Conservation (phyloP, 2,888 invertebrate genomes). For the Xanthorhoe designata region DNA sequence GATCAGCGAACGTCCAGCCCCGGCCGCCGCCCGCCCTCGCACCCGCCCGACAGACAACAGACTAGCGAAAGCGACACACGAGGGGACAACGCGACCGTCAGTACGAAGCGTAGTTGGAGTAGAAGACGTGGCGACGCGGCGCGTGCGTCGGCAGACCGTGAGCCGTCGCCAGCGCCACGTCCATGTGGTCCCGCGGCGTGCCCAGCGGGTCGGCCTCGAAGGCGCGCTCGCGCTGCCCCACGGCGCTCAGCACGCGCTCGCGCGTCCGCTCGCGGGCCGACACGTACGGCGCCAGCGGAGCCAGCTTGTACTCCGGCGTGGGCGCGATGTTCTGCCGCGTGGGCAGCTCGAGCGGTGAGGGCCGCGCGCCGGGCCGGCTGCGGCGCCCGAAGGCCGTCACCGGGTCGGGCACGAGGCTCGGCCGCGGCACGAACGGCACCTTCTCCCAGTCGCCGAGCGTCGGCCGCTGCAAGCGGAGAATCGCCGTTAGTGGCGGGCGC, state of each 20-base stretch:
- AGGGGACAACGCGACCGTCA: slow-evolving; percentile 61
- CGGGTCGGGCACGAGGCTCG: slow-evolving; percentile 93
- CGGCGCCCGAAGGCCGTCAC: slow-evolving; percentile 93
- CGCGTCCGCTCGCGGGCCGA: slow-evolving; percentile 88
- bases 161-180: slow-evolving; percentile 86
- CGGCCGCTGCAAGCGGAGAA: slow-evolving; percentile 89
- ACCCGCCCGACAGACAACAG: slow-evolving; percentile 60
- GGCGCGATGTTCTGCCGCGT: slow-evolving; percentile 88
- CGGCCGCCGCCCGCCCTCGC: slow-evolving; percentile 64
- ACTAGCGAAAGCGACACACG: slow-evolving; percentile 82
- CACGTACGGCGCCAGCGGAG: slow-evolving; percentile 88
- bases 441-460: slow-evolving; percentile 94
- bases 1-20: slow-evolving; percentile 64
- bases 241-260: slow-evolving; percentile 85
- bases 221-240: slow-evolving; percentile 85
- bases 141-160: slow-evolving; percentile 84
- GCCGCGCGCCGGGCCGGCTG: slow-evolving; percentile 77
- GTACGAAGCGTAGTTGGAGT: slow-evolving; percentile 83
- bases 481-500: slow-evolving; percentile 81
- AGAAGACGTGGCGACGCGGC: slow-evolving; percentile 81
- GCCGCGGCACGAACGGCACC: slow-evolving; percentile 94
- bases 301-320: slow-evolving; percentile 84
- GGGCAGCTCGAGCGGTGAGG: slow-evolving; percentile 82
- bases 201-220: slow-evolving; percentile 86
- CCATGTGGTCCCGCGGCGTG: slow-evolving; percentile 88